Base-by-base conservation (phyloP, 2,113 vertebrate genomes). In the Eclectus roratus region DNA sequence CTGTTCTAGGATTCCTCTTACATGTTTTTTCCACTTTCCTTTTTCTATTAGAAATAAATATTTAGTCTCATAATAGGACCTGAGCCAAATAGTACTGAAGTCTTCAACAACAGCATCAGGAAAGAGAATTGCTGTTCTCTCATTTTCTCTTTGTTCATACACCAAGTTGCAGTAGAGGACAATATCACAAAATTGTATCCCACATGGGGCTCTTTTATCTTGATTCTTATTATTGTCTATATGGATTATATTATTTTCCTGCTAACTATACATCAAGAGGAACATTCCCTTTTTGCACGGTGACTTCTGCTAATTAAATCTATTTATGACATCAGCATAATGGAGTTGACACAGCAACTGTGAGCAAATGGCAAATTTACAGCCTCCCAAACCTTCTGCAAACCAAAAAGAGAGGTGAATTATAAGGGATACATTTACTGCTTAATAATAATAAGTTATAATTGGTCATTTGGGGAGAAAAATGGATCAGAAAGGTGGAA, bases 401-500 rank as follows among this genome's bases (percentile, higher is more conserved):
- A 86, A 69, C 7, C 14, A 70, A 43, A 80, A 70, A 82, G 17
- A 52, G 15, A 56, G 7, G 44, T 61, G 9, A 94, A 64, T 56
- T 87, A 50, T 53, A 69, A 88, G 31, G 11, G 20, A 61, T 68
- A 28, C 14, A 37, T 90, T 61, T 47, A 35, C 15, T 80, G 21
- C 23, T 94, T 65, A 80, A 35, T 71, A 94, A 92, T 71, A 79
- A 72, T 33, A 89, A 55, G 24, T 49, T 47, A 68, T 56, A 84
- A 69, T 64, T 91, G 58, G 25, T 39, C 56, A 65, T 81, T 76
- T 89, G 19, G 21, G 43, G 20, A 65, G 64, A 60, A 87, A 92
- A 94, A 77, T 41, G 17, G 24, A 89, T 94, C 77, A 70, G 49
- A 93, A 93, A 90, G 31, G 50, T 84, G 33, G 46, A 85, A 95